Evolutionary conservation across 2,113 vertebrate genomes (phyloP).

Genomic region (Ondatra zibethicus): DNA sequence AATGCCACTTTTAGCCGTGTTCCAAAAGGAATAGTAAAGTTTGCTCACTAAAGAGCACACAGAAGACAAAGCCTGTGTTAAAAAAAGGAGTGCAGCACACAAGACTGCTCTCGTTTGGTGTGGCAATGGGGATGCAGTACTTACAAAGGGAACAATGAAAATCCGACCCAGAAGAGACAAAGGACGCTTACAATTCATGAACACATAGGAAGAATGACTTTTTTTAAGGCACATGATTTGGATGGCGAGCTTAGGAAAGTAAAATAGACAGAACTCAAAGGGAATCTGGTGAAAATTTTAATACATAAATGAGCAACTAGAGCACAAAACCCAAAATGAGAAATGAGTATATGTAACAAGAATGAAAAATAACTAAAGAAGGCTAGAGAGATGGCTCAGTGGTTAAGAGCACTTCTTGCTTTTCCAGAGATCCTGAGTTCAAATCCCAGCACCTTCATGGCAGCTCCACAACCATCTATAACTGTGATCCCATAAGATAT

Average conservation of each 20-base stretch:
- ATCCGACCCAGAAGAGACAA: neutral
- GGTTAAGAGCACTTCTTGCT: neutral
- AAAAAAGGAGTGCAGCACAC: neutral
- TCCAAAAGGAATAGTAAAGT: neutral
- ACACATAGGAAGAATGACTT: neutral
- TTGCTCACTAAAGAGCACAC: neutral
- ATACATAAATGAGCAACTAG: neutral
- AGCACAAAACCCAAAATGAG: neutral
- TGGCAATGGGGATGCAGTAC: accelerated
- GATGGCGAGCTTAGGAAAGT: neutral
- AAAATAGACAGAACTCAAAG: neutral
- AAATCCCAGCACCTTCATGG: neutral
- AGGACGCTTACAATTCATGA: neutral
- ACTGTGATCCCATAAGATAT: neutral
- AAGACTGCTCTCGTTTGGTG: neutral
- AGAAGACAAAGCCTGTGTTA: neutral
- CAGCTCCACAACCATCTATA: neutral
- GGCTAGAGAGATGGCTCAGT: neutral
- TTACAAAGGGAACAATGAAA: neutral
- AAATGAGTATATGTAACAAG: neutral
- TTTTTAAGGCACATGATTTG: neutral
- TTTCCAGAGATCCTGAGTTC: neutral
- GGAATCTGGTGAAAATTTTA: neutral
- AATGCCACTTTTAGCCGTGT: neutral
- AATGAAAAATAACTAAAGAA: neutral